Evolutionary conservation across 1,140 invertebrate species (phyloP).

Genomic region (Hesperophylax magnus): DNA sequence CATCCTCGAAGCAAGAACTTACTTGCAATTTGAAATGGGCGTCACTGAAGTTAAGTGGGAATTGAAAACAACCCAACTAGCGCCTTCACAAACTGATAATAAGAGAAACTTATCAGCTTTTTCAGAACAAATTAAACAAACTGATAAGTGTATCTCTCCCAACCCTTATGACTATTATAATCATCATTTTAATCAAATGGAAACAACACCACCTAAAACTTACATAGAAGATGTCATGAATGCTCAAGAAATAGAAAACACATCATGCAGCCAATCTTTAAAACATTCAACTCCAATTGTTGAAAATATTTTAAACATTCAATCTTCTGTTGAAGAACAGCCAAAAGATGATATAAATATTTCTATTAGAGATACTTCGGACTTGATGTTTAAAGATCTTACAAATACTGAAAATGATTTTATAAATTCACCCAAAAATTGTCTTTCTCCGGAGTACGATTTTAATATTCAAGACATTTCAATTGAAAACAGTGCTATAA

Average conservation of each 20-base stretch:
- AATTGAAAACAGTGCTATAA: background rate
- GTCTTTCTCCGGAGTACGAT: background rate
- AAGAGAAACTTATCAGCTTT: background rate
- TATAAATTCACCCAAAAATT: background rate
- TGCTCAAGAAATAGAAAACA: background rate
- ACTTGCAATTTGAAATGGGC: conserved; percentile 77
- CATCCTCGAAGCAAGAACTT: conserved; percentile 84
- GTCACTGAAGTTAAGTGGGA: conserved; percentile 74
- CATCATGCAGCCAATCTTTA: background rate
- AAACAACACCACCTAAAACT: background rate
- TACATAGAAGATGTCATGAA: background rate
- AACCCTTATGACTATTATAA: background rate
- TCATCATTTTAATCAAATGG: background rate
- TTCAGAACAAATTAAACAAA: background rate
- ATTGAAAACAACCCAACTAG: conserved; percentile 29
- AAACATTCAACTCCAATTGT: conserved; percentile 22
- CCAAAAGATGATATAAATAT: background rate
- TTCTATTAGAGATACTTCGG: conserved; percentile 5
- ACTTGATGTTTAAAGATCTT: conserved; percentile 18
- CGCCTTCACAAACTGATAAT: background rate
- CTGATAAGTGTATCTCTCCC: background rate
- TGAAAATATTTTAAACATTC: conserved; percentile 10
- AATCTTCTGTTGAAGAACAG: background rate
- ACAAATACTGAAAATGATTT: background rate
- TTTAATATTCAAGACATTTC: background rate